Percentiles rank a stretch among this genome's conserved stretches.
phyloP scores from a whole-genome alignment of 2,888 invertebrate species.

The Actias luna region DNA sequence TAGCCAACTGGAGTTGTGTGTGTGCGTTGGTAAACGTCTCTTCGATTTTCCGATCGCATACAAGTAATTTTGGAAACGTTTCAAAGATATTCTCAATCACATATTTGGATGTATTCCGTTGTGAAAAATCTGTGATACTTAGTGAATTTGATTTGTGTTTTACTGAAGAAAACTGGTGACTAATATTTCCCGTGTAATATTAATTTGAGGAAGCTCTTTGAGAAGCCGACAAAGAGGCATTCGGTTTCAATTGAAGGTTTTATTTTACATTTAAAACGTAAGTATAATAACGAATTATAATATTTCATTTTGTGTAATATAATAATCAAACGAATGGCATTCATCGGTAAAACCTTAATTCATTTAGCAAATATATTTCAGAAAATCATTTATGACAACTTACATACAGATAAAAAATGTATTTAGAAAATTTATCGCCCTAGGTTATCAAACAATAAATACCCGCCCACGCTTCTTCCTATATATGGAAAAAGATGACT shows the following conservation, averaged over 20 bases:
- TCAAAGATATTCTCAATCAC: slow-evolving; percentile 38
- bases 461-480: background rate
- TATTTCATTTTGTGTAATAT: background rate
- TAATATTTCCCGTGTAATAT: slow-evolving; percentile 21
- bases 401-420: background rate
- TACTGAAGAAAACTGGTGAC: slow-evolving; percentile 36
- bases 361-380: too few species aligned
- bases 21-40: slow-evolving; percentile 60
- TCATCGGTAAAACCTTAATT: too few species aligned
- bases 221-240: slow-evolving; percentile 29
- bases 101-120: slow-evolving; percentile 31
- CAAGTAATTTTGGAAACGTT: slow-evolving; percentile 50
- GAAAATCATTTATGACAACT: too few species aligned
- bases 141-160: slow-evolving; percentile 44
- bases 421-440: background rate
- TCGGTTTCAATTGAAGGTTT: background rate
- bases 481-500: too few species aligned
- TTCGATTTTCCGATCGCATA: slow-evolving; percentile 56
- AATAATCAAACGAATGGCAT: too few species aligned
- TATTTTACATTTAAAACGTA: background rate
- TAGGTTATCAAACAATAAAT: background rate
- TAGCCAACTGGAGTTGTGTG: slow-evolving; percentile 57
- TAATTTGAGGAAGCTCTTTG: background rate
- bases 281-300: background rate
- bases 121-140: slow-evolving; percentile 57